phyloP scores from a whole-genome alignment of 2,113 vertebrate species.

The Festucalex cinctus region DNA sequence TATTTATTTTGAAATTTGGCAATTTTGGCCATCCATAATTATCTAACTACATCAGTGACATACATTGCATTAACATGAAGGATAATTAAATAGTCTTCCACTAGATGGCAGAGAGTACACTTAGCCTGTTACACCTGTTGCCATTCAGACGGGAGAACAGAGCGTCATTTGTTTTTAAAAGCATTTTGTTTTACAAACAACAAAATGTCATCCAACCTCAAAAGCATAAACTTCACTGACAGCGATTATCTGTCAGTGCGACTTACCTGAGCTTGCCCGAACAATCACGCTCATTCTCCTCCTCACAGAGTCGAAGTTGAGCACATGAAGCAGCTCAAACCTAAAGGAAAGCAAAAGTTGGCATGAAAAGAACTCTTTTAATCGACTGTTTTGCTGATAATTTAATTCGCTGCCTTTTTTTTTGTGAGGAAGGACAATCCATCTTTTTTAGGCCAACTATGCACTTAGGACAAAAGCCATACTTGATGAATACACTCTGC shows the following conservation, averaged over 20 bases:
- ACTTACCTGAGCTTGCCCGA: constrained; percentile 80
- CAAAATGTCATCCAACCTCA: not conserved
- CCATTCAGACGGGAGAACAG: too few species aligned
- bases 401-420: not conserved
- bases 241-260: not conserved
- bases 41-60: too few species aligned
- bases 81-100: too few species aligned
- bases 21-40: too few species aligned
- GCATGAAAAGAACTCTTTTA: not conserved
- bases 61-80: too few species aligned
- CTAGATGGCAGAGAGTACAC: too few species aligned
- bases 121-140: too few species aligned
- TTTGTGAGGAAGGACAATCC: not conserved
- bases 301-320: constrained; percentile 95
- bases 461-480: not conserved
- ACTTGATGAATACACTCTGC: not conserved
- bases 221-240: not conserved
- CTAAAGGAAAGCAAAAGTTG: constrained; percentile 58
- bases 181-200: too few species aligned
- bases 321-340: constrained; percentile 86
- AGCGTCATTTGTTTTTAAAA: not conserved
- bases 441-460: not conserved
- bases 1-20: too few species aligned
- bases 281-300: constrained; percentile 97
- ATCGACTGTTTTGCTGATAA: not conserved